phyloP scores from a whole-genome alignment of 2,797 vertebrate genomes.

The Holocentrus rufus region DNA sequence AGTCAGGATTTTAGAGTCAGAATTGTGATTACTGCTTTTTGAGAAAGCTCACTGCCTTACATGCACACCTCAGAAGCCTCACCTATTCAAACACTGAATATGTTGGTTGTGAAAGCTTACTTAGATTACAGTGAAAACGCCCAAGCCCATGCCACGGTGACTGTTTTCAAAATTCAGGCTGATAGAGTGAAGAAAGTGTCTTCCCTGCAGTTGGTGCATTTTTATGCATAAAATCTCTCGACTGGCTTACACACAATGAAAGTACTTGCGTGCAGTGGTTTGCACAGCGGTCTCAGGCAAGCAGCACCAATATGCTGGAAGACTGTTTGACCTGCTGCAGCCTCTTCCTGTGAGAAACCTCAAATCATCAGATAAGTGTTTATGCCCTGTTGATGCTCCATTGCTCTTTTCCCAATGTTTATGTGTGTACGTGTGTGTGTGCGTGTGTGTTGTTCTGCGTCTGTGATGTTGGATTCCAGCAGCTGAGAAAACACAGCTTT shows the following conservation, averaged over 20 bases:
- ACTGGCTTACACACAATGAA: constrained; percentile 4
- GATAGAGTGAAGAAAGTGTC: too few relatives aligned
- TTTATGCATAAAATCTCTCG: background rate
- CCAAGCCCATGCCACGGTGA: too few relatives aligned
- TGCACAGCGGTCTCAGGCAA: background rate
- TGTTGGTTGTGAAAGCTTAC: background rate
- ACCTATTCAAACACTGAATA: background rate
- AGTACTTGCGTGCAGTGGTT: background rate
- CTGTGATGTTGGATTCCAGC: constrained; percentile 78
- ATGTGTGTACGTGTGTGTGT: constrained; percentile 68
- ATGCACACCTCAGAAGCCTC: background rate
- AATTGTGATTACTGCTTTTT: constrained; percentile 10
- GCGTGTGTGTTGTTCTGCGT: constrained; percentile 80
- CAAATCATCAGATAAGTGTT: constrained; percentile 52
- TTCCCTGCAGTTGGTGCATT: background rate
- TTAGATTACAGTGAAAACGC: background rate
- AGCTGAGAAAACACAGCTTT: constrained; percentile 80
- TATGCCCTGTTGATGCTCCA: constrained; percentile 25
- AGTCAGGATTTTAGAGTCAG: background rate
- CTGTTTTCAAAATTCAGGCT: too few relatives aligned
- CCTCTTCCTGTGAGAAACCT: constrained; percentile 32
- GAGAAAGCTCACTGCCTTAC: background rate
- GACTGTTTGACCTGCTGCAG: constrained; percentile 37
- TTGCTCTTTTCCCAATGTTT: constrained; percentile 43
- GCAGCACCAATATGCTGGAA: background rate